These are phyloP conservation scores for Peromyscus aztecus DNA, from an alignment of 2,797 vertebrate species.

Conservation along the genomic window DNA sequence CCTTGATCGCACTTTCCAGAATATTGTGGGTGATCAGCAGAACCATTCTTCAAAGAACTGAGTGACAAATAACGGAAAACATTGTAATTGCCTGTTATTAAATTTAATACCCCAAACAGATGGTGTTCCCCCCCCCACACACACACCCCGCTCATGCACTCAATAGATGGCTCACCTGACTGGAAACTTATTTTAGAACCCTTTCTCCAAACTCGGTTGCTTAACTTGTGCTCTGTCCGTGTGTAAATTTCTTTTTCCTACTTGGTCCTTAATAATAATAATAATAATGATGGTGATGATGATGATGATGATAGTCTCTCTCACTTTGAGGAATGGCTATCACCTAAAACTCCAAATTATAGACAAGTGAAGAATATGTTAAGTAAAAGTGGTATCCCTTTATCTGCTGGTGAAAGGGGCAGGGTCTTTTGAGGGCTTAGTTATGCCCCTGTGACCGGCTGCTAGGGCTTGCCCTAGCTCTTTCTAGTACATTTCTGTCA, in stretches of 20 bases:
- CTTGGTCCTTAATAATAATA: neutral
- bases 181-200: slow-evolving; percentile 68
- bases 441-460: neutral
- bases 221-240: neutral
- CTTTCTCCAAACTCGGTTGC: neutral
- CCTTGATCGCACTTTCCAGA: slow-evolving; percentile 20
- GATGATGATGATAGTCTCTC: neutral
- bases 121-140: neutral
- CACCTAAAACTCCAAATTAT: neutral
- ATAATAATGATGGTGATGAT: neutral
- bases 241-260: slow-evolving; percentile 8
- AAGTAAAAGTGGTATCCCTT: neutral
- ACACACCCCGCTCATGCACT: neutral
- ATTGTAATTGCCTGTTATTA: slow-evolving; percentile 74
- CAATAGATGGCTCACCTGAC: slow-evolving; percentile 54
- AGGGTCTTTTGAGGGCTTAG: neutral
- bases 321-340: neutral
- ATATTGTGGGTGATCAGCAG: slow-evolving; percentile 45
- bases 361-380: neutral
- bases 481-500: neutral
- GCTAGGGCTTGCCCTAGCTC: neutral
- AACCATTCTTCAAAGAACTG: slow-evolving; percentile 68
- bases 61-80: slow-evolving; percentile 74
- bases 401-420: neutral
- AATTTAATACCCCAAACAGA: slow-evolving; percentile 77